Evolutionary conservation across 2,113 vertebrate species (phyloP).

Genomic region (Paramormyrops kingsleyae): DNA sequence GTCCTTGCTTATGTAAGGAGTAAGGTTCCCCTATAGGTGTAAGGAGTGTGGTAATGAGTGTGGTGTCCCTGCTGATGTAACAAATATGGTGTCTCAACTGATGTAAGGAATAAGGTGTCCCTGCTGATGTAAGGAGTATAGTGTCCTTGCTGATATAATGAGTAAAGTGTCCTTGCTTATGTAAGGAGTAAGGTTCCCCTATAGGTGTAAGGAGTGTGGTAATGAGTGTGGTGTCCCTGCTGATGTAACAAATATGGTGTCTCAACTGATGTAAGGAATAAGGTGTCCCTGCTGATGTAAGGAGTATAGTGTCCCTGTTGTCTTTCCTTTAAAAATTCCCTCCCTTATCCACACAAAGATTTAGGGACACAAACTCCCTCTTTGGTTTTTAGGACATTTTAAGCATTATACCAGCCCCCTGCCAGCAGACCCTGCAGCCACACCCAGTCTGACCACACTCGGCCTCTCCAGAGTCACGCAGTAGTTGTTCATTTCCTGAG

Average conservation of each 20-base stretch:
- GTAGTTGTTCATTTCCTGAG: not conserved
- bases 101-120: too few species aligned
- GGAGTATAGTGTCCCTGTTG: not conserved
- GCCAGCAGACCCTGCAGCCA: not conserved
- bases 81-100: too few species aligned
- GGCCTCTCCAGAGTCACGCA: not conserved
- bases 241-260: too few species aligned
- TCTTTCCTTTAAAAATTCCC: not conserved
- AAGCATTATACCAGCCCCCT: not conserved
- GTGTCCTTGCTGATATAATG: too few species aligned
- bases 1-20: too few species aligned
- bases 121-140: too few species aligned
- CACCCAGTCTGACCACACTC: not conserved
- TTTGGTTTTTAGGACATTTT: not conserved
- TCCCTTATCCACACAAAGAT: not conserved
- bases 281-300: not conserved
- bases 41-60: too few species aligned
- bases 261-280: too few species aligned
- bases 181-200: too few species aligned
- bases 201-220: not conserved
- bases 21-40: too few species aligned
- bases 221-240: not conserved
- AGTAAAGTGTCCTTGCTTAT: too few species aligned
- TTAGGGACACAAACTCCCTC: not conserved
- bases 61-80: too few species aligned